Base-by-base conservation (phyloP, 2,888 invertebrate species). In the Scelioninae gen. 1 region DNA sequence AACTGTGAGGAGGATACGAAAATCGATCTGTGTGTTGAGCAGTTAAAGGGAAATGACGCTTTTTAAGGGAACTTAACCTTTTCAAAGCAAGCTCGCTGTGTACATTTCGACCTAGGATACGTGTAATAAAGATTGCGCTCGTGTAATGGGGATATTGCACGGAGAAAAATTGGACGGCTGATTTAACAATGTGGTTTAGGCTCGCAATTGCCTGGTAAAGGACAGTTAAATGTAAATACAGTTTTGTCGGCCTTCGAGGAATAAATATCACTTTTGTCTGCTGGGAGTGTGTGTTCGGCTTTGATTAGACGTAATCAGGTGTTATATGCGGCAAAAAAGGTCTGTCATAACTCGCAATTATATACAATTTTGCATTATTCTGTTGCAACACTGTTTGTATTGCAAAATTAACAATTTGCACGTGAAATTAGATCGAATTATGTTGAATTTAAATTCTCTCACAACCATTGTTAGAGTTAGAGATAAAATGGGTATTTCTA, bases 31-130 rank as follows among this genome's bases (percentile, higher is more conserved):
- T 58, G 58, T 60, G 71, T 16, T 15, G 58, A 51, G 11, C 32
- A 40, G 49, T 40, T 60, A 40, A 40, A 62, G 51, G 58, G 40
- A 72, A 62, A 51, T 29, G 40, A 43, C 29, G 29, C 74, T 63
- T 74, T 72, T 74, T 74, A 63, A 74, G 63, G 55, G 74, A 74
- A 65, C 65, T 62, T 65, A 75, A 75, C 75, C 75, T 75, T 74
- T 75, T 38, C 15, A 56, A 69, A 34, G 58, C 34, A 34, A 1
- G 5, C 23, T 31, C 53, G 66, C 15, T 60, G 60, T 43, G 71
- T 31, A 16, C 38, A 49, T 32, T 45, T 45, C 43, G 45, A 32
- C 16, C n/a, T 32, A 15, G 43, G 62, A 72, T 62, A 72, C 53
- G 62, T 72, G 72, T 62, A 49, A 74, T 63, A 69, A 69, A 69